Base-by-base conservation (phyloP, 2,797 vertebrate species). In the Gastrophryne carolinensis region DNA sequence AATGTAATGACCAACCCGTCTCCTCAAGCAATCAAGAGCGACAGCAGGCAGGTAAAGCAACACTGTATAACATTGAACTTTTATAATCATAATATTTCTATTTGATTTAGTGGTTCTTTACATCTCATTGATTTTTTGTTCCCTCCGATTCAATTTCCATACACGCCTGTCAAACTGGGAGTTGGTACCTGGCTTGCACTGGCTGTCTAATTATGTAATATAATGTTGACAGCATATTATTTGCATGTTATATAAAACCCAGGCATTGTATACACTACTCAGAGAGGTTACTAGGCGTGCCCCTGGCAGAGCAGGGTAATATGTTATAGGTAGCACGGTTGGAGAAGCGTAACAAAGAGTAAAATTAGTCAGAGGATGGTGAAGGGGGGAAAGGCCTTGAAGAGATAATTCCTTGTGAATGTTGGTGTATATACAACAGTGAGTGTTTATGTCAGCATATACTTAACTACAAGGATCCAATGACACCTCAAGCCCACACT, bases 201-300 rank as follows among this genome's bases (percentile, higher is more conserved):
- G 49, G 26, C 30, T 53, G 13, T n/a, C n/a, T n/a, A n/a, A 49
- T 53, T 53, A 53, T 66, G 29, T 50, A 74, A 74, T 56, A 79
- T 73, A 79, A 72, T 54, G 72, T 30, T 27, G 62, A 75, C 75
- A 56, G 78, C 56, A 13, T 53, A 49, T 67, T 67, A 68, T 54
- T 68, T 68, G 30, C 30, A 23, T 57, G 34, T 29, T 27, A 52
- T 30, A 34, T 52, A 60, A 61, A 27, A 35, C 54, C 2, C 21
- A 54, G 49, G 21, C 34, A 29, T 54, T 39, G 34, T 56, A 69
- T 41, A 69, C 21, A 30, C 19, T 37, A 69, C 5, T 41, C 11
- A 21, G 23, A 68, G 32, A 56, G n/a, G n/a, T 39, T 24, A 23
- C 21, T 67, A 23, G 34, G 52, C 32, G 8, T 1, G 32, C 30